Percentiles rank a stretch among this genome's conserved stretches.
phyloP scores from a whole-genome alignment of 2,797 vertebrate species.

The Kryptopterus vitreolus region DNA sequence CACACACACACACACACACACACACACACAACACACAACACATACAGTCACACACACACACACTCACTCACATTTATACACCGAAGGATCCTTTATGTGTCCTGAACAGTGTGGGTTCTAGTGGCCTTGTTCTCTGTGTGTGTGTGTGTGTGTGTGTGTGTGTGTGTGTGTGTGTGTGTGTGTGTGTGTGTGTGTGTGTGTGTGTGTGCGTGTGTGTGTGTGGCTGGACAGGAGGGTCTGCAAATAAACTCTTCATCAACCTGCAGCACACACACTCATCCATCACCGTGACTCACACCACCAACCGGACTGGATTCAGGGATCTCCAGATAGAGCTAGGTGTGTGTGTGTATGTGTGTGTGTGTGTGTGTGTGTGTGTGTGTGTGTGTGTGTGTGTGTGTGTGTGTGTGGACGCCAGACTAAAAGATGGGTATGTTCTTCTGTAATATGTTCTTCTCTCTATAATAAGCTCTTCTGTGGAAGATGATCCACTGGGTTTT shows the following conservation, averaged over 20 bases:
- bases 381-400: background rate
- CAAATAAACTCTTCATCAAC: conserved; percentile 63
- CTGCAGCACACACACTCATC: conserved; percentile 48
- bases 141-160: conserved; percentile 26
- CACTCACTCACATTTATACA: too few relatives aligned
- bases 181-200: conserved; percentile 23
- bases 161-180: conserved; percentile 34
- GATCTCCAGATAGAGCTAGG: conserved; percentile 31
- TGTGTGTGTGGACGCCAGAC: too few relatives aligned
- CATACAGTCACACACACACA: too few relatives aligned
- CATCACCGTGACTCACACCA: conserved; percentile 62
- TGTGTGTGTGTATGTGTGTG: background rate
- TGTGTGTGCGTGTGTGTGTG: conserved; percentile 37
- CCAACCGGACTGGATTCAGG: conserved; percentile 27
- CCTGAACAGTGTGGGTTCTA: background rate
- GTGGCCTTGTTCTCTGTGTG: background rate
- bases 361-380: conserved; percentile 3
- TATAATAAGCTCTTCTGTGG: too few relatives aligned
- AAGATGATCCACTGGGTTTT: too few relatives aligned
- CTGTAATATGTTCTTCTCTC: too few relatives aligned
- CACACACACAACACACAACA: too few relatives aligned
- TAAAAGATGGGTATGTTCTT: too few relatives aligned
- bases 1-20: too few relatives aligned
- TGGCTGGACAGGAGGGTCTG: conserved; percentile 49
- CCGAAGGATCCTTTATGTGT: background rate